Percentiles rank a stretch among this genome's conserved stretches.
phyloP scores from a whole-genome alignment of 2,113 vertebrate species.

The Promerops cafer region DNA sequence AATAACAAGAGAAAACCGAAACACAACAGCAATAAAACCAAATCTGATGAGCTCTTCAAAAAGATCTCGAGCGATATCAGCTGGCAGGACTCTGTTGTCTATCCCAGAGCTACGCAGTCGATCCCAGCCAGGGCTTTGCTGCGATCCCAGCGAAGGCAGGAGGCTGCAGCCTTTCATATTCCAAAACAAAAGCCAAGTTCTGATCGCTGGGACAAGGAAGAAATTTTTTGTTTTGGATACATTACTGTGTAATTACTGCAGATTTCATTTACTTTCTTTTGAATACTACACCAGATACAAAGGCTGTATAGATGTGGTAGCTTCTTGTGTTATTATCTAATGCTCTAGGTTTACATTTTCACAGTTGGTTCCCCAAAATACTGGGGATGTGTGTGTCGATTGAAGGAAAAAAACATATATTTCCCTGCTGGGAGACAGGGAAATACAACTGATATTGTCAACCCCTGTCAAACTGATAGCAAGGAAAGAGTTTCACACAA shows the following conservation, averaged over 20 bases:
- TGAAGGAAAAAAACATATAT: background rate
- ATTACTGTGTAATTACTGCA: background rate
- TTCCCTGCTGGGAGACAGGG: background rate
- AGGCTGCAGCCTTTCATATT: background rate
- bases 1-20: background rate
- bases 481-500: background rate
- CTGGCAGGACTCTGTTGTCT: slow-evolving; percentile 29
- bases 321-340: background rate
- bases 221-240: slow-evolving; percentile 17
- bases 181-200: slow-evolving; percentile 7
- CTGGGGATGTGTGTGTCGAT: background rate
- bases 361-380: background rate
- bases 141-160: background rate
- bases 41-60: slow-evolving; percentile 49
- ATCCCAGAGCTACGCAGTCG: slow-evolving; percentile 22
- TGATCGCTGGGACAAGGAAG: background rate
- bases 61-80: background rate
- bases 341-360: background rate
- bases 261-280: background rate
- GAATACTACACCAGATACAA: background rate
- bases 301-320: background rate
- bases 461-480: background rate
- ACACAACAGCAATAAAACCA: background rate
- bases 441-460: background rate
- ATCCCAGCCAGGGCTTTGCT: slow-evolving; percentile 6